These are phyloP conservation scores for Amiota communis DNA, from an alignment of 2,888 invertebrate species.

Conservation along the genomic window DNA sequence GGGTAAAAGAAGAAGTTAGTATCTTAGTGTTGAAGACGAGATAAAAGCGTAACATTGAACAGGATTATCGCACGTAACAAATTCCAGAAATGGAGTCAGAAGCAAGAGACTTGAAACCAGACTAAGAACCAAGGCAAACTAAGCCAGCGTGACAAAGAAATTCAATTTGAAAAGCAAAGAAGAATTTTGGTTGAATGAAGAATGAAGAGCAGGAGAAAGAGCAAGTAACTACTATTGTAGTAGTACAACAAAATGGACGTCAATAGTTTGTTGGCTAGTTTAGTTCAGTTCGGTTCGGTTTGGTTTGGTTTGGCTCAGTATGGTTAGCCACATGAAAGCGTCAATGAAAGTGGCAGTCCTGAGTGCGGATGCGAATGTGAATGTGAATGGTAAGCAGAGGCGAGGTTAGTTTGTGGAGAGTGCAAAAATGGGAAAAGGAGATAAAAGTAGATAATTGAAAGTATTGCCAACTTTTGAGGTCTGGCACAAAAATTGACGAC, in stretches of 20 bases:
- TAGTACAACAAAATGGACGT: not conserved
- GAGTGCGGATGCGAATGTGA: not conserved
- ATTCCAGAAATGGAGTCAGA: not conserved
- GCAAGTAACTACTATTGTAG: not conserved
- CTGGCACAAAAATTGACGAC: conserved; percentile 5
- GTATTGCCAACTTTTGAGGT: conserved; percentile 35
- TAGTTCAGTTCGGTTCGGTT: conserved; percentile 12
- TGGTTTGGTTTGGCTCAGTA: not conserved
- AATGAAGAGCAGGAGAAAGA: conserved; percentile 1
- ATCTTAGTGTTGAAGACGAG: not conserved
- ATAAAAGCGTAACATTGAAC: not conserved
- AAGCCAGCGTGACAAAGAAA: conserved; percentile 19
- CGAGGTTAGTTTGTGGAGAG: no score
- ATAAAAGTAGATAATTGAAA: conserved; percentile 55
- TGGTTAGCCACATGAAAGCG: conserved; percentile 55
- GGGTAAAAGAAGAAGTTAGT: not conserved
- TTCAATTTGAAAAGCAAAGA: conserved; percentile 14
- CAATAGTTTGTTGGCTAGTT: conserved; percentile 23
- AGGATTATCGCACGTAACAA: conserved; percentile 18
- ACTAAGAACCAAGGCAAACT: not conserved
- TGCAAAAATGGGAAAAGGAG: conserved; percentile 30
- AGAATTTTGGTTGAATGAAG: not conserved
- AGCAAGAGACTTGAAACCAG: no score
- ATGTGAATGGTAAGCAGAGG: no score
- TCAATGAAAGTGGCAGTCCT: conserved; percentile 8